Evolutionary conservation across 1,140 invertebrate genomes (phyloP).

Genomic region (Microplitis demolitor): DNA sequence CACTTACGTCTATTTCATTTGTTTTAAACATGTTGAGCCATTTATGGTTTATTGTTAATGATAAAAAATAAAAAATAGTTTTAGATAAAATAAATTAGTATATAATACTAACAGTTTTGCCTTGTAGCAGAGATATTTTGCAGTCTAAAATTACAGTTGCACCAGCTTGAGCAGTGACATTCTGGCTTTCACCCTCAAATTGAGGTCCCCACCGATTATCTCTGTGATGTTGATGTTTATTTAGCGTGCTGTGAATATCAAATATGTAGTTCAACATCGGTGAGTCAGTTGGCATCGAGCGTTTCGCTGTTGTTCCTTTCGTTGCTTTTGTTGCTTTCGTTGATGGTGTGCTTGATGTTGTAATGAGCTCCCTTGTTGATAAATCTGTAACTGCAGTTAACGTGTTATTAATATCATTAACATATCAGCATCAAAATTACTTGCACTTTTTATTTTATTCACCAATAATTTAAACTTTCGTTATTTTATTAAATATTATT

Average conservation of each 20-base stretch:
- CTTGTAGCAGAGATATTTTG: constrained; percentile 79
- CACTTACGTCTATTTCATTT: no score
- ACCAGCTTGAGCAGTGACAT: constrained; percentile 80
- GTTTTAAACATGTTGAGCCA: no score
- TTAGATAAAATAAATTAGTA: background rate
- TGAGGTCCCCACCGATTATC: constrained; percentile 72
- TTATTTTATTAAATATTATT: no score
- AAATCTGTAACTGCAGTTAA: constrained; percentile 41
- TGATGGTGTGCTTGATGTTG: background rate
- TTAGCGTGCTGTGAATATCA: constrained; percentile 68
- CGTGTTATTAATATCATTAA: background rate
- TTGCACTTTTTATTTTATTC: no score
- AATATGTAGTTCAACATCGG: constrained; percentile 77
- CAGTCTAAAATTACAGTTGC: constrained; percentile 81
- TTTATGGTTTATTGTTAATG: no score
- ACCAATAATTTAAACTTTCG: no score
- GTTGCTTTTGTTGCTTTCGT: constrained; percentile 32
- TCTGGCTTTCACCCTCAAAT: constrained; percentile 72
- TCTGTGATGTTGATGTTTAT: constrained; percentile 72
- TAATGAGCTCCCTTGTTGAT: constrained; percentile 23
- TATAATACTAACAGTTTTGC: constrained; percentile 77
- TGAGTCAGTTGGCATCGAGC: constrained; percentile 63
- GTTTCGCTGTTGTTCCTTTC: constrained; percentile 40
- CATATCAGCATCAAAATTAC: background rate
- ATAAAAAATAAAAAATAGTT: no score